These are phyloP conservation scores for Strigamia maritima DNA, from an alignment of 2,888 invertebrate genomes.

Conservation along the genomic window DNA sequence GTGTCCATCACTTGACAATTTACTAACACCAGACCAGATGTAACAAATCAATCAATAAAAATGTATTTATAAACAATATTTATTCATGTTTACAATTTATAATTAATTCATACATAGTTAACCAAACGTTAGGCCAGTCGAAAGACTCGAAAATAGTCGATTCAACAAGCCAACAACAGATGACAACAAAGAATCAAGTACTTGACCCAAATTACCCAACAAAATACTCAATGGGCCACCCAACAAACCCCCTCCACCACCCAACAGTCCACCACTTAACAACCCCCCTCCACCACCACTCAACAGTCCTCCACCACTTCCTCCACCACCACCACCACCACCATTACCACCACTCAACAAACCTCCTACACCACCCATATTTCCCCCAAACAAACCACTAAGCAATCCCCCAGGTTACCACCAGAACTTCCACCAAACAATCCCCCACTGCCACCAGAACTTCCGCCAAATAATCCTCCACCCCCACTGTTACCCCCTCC, in stretches of 20 bases:
- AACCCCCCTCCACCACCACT: not conserved
- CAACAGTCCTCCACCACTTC: not conserved
- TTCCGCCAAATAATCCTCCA: not conserved
- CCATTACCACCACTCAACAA: not conserved
- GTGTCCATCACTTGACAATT: no score
- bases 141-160: not conserved
- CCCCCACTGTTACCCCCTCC: not conserved
- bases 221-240: not conserved
- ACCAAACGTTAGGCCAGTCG: not conserved
- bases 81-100: not conserved
- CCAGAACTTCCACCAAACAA: not conserved
- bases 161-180: not conserved
- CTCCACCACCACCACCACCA: not conserved
- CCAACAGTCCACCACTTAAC: not conserved
- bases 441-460: not conserved
- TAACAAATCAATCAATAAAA: no score
- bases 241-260: not conserved
- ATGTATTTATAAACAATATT: not conserved
- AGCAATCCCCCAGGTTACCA: not conserved
- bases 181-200: not conserved
- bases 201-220: not conserved
- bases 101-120: not conserved
- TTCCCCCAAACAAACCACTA: not conserved
- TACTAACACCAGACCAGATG: no score
- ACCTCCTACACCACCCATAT: not conserved